Base-by-base conservation (phyloP, 2,113 vertebrate species). In the Sebastes fasciatus region DNA sequence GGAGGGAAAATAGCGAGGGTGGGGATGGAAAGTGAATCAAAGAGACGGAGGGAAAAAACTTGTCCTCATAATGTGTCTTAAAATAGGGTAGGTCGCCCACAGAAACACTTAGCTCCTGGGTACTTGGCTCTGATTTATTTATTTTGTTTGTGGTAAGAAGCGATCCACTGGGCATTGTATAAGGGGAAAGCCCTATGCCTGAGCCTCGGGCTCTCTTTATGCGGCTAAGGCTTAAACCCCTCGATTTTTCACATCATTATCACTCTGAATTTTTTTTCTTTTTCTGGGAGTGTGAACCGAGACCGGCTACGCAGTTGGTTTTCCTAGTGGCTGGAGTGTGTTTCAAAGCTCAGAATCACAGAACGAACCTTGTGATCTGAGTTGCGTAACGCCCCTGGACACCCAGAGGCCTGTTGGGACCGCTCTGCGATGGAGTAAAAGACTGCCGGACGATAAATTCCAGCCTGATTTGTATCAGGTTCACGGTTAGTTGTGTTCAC, bases 61-160 rank as follows among this genome's bases (percentile, higher is more conserved):
- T 72, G 71, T 69, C 70, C 64, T 84, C 74, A 83, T 84, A 76
- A 88, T 82, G 77, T 66, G 70, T 78, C 88, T 83, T 84, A 89
- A 92, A 91, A 90, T 90, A 86, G 77, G 77, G 62, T 40, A 54
- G 79, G 84, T 82, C 68, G 68, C 86, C 86, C 88, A 90, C 86
- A 61, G 89, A 87, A 72, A 80, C 83, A 79, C 74, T 83, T 52
- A 80, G 86, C 85, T 90, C 71, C 79, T 76, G 82, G 86, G 84
- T 67, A 80, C 74, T 79, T 80, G 81, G 78, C 82, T 83, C 45
- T 88, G 89, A 89, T 86, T 92, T 92, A 89, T 93, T 86, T 89
- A 92, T 87, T 86, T 89, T 64, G 85, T 92, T 91, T 89, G 82
- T 72, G 74, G 74, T 81, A 66, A 74, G 83, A 73, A 92, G 55